Evolutionary conservation across 2,113 vertebrate species (phyloP), one percentile per base, ranked within the genome.

Genomic region (Scomber colias): DNA sequence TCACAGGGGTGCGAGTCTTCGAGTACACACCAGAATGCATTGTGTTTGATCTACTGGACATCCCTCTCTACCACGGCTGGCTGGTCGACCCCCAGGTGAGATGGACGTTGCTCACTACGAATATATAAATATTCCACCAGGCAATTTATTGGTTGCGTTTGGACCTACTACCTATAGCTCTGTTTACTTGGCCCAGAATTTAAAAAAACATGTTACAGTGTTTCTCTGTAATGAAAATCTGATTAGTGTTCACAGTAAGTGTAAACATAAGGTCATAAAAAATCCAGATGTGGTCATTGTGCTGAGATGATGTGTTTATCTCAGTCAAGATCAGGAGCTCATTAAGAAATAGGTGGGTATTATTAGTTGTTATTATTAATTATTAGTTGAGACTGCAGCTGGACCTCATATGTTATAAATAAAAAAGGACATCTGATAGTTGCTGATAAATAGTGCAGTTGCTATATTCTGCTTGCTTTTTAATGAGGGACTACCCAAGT

Each of bases 21-120:
- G 98, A 99, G 83, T 99, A 99, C 91, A 99, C 98, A 3, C 98
- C 98, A 0, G 98, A 99, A 89, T 99, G 98, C 94, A 98, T 99
- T 16, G 98, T 99, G 64, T 99, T 99, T 81, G 98, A 99, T 92
- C 96, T 99, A 84, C 97, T 99, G 11, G 98, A 99, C 93, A 99
- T 99, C 89, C 97, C 98, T 11, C 94, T 99, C 63, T 99, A 99
- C 90, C 98, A 99, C 30, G 98, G 98, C 78, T 99, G 98, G 98
- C 94, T 99, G 88, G 97, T 99, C 53, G 98, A 99, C 83, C 98
- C 97, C 74, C 97, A 99, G 97, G 98, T 99, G 91, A 90, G 91
- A 68, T 31, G 9, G 54, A 77, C 17, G 45, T 45, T 7, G 49
- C 53, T 83, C 83, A 84, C 53, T 82, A 79, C 24, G 80, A 68